These are phyloP conservation scores for Myotis davidii DNA, from an alignment of 2,113 vertebrate genomes.

Conservation along the genomic window DNA sequence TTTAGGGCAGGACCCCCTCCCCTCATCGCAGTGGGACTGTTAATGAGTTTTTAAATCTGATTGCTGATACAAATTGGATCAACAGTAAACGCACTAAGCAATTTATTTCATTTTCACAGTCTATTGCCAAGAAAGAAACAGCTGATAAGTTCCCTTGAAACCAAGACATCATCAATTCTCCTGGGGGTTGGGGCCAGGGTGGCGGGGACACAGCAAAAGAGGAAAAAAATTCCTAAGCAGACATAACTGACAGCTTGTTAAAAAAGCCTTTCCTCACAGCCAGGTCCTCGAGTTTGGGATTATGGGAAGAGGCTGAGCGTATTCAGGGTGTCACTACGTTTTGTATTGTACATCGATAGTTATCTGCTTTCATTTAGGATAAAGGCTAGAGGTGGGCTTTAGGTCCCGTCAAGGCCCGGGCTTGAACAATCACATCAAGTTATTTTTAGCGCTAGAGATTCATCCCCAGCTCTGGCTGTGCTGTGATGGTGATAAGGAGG, in stretches of 20 bases:
- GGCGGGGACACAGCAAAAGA: neutral
- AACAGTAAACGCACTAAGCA: neutral
- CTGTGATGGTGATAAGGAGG: neutral
- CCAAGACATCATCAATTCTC: neutral
- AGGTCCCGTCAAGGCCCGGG: neutral
- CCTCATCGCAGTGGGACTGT: neutral
- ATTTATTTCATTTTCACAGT: slow-evolving; percentile 35
- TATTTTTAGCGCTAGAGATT: neutral
- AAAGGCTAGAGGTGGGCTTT: neutral
- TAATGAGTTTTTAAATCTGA: slow-evolving; percentile 62
- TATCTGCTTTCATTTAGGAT: neutral
- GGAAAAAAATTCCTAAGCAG: neutral
- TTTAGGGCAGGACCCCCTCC: neutral
- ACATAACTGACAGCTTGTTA: neutral
- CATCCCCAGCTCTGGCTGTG: neutral
- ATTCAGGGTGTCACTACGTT: neutral
- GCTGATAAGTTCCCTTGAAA: slow-evolving; percentile 5
- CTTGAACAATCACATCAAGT: neutral
- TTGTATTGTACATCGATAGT: neutral
- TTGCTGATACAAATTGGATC: slow-evolving; percentile 43
- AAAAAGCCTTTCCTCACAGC: neutral
- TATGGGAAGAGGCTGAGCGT: neutral
- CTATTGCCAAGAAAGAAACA: neutral
- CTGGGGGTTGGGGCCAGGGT: accelerated
- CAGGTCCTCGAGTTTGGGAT: neutral